Evolutionary conservation across 2,888 invertebrate species (phyloP), one percentile per base, ranked within the genome.

Genomic region (Hyles lineata): DNA sequence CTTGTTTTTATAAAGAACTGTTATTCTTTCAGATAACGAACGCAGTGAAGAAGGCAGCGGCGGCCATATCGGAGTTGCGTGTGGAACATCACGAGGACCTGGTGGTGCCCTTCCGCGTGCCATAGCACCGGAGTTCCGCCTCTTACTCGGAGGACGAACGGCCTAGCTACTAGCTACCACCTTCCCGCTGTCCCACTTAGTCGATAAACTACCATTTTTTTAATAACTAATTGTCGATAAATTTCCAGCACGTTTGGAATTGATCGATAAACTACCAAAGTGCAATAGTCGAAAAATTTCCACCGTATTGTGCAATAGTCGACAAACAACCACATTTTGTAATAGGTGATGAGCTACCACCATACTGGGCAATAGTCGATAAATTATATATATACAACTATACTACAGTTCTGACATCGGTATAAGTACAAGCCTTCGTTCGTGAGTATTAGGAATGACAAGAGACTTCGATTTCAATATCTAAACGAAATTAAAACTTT

Each of bases 71-170:
- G 21, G 97, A 97, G 78, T 96, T 98, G n/a, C 96, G 96, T 85
- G 97, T 98, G 73, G 97, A 98, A 84, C 98, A 98, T 85, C 97
- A 97, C 87, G 98, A 98, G 89, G 98, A 98, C 83, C 92, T 98
- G 82, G 98, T 98, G 75, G 98, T 98, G 72, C 98, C 98, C 15
- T 98, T 98, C 95, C 95, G 96, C 85, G 97, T 97, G 77, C 96
- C 97, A 77, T 97, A 96, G 95, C 92, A 82, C 59, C 75, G 82
- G 81, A 77, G 78, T 72, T 70, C 77, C 74, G 75, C 79, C 76
- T 78, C 82, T 11, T 77, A 76, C 71, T 76, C 77, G 70, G 82
- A 81, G 76, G 79, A 83, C 76, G 76, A 79, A 70, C 82, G 80
- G 74, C 74, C 75, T 60, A 69, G 60, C 72, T 58, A 60, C 21